These are phyloP conservation scores for Colossoma macropomum DNA, from an alignment of 2,113 vertebrate species.

Conservation along the genomic window DNA sequence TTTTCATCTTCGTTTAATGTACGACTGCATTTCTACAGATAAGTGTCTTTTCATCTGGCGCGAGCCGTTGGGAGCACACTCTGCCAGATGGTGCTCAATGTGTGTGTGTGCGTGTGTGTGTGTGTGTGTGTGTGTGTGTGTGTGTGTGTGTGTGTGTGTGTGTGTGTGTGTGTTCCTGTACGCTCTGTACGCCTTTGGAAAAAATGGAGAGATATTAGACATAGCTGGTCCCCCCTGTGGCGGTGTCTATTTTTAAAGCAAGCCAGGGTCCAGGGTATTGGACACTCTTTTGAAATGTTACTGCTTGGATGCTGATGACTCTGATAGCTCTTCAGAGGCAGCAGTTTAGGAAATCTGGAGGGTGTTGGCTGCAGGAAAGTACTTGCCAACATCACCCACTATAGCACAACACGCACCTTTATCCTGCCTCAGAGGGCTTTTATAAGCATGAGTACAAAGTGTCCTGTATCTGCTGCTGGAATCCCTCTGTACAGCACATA, in stretches of 20 bases:
- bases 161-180: constrained; percentile 5
- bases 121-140: constrained; percentile 3
- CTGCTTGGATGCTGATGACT: not conserved
- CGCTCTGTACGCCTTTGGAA: constrained; percentile 33
- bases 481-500: not conserved
- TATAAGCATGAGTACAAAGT: not conserved
- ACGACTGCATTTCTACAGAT: not conserved
- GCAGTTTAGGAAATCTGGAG: not conserved
- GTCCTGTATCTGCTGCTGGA: not conserved
- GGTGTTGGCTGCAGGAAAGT: not conserved
- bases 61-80: not conserved
- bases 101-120: not conserved
- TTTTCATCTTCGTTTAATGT: not conserved
- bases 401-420: not conserved
- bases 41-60: not conserved
- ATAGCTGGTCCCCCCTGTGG: not conserved
- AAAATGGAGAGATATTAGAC: not conserved
- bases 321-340: not conserved
- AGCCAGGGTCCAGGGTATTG: not conserved
- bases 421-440: not conserved
- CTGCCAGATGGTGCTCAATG: not conserved
- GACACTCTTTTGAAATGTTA: not conserved
- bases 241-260: not conserved
- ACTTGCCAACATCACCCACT: not conserved
- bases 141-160: not conserved